phyloP scores from a whole-genome alignment of 1,140 invertebrate genomes.

The Trigoniulus corallinus region DNA sequence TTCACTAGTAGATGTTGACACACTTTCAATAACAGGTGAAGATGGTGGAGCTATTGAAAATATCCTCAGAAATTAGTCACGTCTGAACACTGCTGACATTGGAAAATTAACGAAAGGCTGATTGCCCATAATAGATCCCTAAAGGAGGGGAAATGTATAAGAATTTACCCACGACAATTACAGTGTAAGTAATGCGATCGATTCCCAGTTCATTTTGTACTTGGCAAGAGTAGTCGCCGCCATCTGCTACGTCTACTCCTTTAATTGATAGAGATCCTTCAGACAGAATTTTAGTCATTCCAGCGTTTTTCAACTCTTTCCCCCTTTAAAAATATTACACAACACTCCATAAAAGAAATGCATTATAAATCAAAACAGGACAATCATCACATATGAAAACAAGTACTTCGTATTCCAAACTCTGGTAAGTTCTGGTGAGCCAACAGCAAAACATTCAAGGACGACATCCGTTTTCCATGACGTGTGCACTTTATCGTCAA shows the following conservation, averaged over 20 bases:
- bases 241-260: conserved; percentile 45
- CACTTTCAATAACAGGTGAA: no score
- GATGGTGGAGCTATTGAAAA: no score
- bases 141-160: no score
- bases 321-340: not conserved
- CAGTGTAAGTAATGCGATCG: conserved; percentile 73
- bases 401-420: conserved; percentile 38
- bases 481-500: conserved; percentile 73
- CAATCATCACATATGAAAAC: not conserved
- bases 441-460: conserved; percentile 74
- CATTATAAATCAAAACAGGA: not conserved
- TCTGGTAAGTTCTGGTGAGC: conserved; percentile 68
- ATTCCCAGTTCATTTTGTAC: conserved; percentile 85
- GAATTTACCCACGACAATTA: conserved; percentile 71
- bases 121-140: no score
- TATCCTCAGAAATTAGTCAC: no score
- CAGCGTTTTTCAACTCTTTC: not conserved
- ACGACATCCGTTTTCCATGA: conserved; percentile 82
- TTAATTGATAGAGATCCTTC: conserved; percentile 43
- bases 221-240: conserved; percentile 72
- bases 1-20: no score
- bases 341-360: not conserved
- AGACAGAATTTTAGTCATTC: conserved; percentile 45
- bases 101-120: no score
- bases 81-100: no score